These are phyloP conservation scores for Dermatemys mawii DNA, from an alignment of 2,113 vertebrate species.

Conservation along the genomic window DNA sequence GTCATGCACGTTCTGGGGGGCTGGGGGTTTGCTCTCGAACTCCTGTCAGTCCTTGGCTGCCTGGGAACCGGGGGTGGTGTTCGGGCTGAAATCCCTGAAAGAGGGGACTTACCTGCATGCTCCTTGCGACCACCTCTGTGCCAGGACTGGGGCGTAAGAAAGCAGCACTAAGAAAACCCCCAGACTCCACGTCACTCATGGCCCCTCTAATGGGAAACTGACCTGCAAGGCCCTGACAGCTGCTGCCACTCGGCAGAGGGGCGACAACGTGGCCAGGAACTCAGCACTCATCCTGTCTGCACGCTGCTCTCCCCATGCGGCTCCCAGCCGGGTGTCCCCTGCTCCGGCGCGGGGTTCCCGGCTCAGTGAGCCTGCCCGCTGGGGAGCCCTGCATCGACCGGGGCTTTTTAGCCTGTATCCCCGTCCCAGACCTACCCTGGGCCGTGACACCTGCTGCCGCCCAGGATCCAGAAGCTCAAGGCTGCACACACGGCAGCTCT, in stretches of 20 bases:
- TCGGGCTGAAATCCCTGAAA: neutral
- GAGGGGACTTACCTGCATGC: neutral
- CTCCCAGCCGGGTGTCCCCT: too few species aligned
- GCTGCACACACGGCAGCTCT: neutral
- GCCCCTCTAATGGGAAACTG: neutral
- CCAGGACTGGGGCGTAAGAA: neutral
- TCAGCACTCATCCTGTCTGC: neutral
- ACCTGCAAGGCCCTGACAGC: too few species aligned
- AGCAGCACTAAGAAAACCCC: neutral
- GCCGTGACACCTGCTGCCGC: neutral
- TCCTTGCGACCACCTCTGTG: neutral
- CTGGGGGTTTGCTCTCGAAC: too few species aligned
- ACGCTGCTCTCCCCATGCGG: too few species aligned
- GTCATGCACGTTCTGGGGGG: neutral
- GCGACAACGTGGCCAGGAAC: too few species aligned
- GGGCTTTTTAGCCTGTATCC: too few species aligned
- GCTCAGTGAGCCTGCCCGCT: too few species aligned
- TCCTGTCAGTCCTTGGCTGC: neutral
- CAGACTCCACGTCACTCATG: neutral
- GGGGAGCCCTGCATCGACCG: neutral
- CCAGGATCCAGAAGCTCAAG: neutral
- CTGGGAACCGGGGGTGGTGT: neutral
- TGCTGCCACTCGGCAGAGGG: neutral
- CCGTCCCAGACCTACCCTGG: neutral
- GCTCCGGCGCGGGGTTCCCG: too few species aligned